Conservation (phyloP, 2,797 vertebrate genomes). For the Bradypodion ventrale region DNA sequence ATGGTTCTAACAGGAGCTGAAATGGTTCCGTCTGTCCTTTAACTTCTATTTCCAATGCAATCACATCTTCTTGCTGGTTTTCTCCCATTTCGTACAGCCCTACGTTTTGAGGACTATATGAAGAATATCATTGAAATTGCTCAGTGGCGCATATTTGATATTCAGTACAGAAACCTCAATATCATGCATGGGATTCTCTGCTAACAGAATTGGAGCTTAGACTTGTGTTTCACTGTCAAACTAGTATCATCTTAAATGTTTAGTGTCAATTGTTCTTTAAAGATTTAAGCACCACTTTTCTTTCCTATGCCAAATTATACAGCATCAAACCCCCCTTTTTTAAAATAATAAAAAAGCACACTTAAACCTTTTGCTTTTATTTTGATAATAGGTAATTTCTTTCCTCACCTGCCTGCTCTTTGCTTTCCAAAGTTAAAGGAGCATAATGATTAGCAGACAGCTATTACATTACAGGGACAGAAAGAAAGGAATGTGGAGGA, state of each 20-base stretch:
- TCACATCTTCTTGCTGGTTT: conserved; percentile 73
- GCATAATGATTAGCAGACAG: neutral
- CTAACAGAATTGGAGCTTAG: too few species aligned
- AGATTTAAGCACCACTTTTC: neutral
- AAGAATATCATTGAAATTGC: conserved; percentile 34
- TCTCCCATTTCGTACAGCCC: conserved; percentile 2
- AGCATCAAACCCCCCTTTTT: neutral
- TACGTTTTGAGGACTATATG: conserved; percentile 50
- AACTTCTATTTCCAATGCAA: conserved; percentile 87
- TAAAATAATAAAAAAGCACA: neutral
- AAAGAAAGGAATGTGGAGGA: neutral
- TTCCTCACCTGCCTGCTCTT: neutral
- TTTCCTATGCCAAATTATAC: neutral
- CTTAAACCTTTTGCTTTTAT: neutral
- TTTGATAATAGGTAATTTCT: neutral
- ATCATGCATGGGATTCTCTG: neutral
- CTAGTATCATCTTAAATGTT: neutral
- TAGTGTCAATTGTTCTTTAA: neutral
- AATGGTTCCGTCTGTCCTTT: conserved; percentile 86
- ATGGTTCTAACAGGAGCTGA: conserved; percentile 87
- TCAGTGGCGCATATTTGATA: neutral
- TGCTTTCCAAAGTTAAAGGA: neutral
- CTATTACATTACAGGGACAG: neutral
- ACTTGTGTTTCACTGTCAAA: neutral
- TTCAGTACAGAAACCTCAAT: too few species aligned